Conservation (phyloP, 2,113 vertebrate species). For the Perognathus longimembris region DNA sequence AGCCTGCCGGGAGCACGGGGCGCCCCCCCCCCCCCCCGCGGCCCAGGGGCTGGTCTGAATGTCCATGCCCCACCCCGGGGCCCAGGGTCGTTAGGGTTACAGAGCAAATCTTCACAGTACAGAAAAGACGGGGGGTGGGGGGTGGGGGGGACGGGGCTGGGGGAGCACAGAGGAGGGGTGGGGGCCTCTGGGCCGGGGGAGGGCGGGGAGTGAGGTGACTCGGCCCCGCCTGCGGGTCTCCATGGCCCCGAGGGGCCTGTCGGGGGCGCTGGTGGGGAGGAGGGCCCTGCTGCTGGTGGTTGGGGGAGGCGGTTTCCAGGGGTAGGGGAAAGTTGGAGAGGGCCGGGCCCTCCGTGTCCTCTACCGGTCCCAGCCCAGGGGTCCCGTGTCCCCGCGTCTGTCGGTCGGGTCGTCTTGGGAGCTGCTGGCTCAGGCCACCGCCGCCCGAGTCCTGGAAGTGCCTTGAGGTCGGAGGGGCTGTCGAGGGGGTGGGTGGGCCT, state of each 20-base stretch:
- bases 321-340: slow-evolving; percentile 67
- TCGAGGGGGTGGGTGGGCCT: slow-evolving; percentile 76
- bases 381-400: slow-evolving; percentile 40
- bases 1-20: neutral
- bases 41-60: neutral
- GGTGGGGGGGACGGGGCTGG: neutral
- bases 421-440: slow-evolving; percentile 37
- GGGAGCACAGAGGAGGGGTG: neutral
- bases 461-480: slow-evolving; percentile 84
- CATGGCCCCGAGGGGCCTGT: slow-evolving; percentile 45
- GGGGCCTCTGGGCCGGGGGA: slow-evolving; percentile 35
- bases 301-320: neutral
- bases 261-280: slow-evolving; percentile 54
- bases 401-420: slow-evolving; percentile 59
- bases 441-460: slow-evolving; percentile 85
- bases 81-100: neutral
- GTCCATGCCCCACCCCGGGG: neutral
- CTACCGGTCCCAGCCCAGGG: slow-evolving; percentile 63
- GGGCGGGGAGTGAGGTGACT: slow-evolving; percentile 58
- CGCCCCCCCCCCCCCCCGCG: neutral
- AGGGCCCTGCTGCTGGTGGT: slow-evolving; percentile 73
- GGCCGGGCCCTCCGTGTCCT: slow-evolving; percentile 70
- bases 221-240: slow-evolving; percentile 76
- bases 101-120: slow-evolving; percentile 75
- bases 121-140: neutral